A percentile compares a stretch with the other conserved stretches of the same genome.
These are phyloP conservation scores for Catotricha subobsoleta DNA, from an alignment of 2,888 invertebrate species.

Conservation along the genomic window DNA sequence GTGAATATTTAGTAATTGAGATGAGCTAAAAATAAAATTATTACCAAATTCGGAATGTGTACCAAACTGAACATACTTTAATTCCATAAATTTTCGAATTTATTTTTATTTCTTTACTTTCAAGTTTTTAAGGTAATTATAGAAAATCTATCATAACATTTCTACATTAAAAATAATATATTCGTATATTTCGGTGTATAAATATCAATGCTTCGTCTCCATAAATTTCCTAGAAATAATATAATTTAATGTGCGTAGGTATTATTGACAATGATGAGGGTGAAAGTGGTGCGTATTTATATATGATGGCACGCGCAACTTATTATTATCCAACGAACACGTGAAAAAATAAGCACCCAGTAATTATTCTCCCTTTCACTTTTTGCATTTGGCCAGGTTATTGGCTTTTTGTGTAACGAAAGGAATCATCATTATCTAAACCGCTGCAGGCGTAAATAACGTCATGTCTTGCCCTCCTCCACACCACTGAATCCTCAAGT, in stretches of 20 bases:
- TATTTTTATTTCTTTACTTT: conserved; percentile 2
- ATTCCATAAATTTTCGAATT: conserved; percentile 1
- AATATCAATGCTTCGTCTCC: background rate
- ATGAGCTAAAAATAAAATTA: background rate
- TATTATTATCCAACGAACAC: background rate
- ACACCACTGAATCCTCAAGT: no score
- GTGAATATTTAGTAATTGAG: no score
- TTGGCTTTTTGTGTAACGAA: no score
- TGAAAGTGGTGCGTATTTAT: background rate
- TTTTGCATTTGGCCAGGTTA: no score
- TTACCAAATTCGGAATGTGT: background rate
- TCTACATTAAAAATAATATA: no score
- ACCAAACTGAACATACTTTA: background rate
- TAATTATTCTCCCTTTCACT: no score
- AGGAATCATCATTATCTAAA: no score
- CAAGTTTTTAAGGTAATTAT: conserved; percentile 1
- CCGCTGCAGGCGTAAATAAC: no score
- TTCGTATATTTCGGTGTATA: background rate
- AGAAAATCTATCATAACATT: conserved; percentile 6
- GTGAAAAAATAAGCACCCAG: background rate
- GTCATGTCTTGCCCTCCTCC: no score
- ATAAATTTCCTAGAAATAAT: background rate
- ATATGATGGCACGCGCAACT: background rate
- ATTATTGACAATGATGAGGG: background rate
- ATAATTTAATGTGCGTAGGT: background rate